phyloP scores from a whole-genome alignment of 1,140 invertebrate genomes.

The Drosophila kepulauana region DNA sequence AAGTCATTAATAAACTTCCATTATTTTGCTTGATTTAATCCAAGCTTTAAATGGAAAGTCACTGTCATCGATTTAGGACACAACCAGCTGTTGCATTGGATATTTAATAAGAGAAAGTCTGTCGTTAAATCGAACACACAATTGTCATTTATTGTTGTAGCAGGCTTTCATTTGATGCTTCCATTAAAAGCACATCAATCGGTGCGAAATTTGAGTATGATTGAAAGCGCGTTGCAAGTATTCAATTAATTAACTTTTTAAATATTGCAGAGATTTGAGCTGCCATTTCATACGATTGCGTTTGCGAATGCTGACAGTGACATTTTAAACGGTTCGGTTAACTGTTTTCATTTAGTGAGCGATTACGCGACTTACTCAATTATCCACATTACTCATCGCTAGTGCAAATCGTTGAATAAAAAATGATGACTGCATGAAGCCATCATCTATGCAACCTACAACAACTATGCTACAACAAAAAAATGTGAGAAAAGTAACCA shows the following conservation, averaged over 20 bases:
- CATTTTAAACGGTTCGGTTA: conserved; percentile 29
- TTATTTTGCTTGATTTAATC: not conserved
- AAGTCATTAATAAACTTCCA: too few relatives aligned
- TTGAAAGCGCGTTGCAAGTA: not conserved
- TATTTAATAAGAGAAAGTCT: not conserved
- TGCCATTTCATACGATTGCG: not conserved
- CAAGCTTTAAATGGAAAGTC: not conserved
- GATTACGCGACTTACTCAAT: conserved; percentile 38
- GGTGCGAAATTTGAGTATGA: not conserved
- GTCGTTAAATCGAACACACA: not conserved
- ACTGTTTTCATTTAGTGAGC: conserved; percentile 36
- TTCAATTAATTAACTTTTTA: conserved; percentile 31
- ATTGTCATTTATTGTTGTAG: not conserved
- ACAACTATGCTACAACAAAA: conserved; percentile 24
- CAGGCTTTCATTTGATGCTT: not conserved
- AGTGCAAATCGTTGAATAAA: conserved; percentile 14
- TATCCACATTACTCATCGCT: conserved; percentile 8
- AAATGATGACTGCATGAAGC: conserved; percentile 43
- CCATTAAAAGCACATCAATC: conserved; percentile 24
- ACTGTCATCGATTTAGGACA: not conserved
- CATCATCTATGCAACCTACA: conserved; percentile 55
- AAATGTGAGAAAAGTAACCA: conserved; percentile 37
- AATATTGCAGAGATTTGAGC: conserved; percentile 16
- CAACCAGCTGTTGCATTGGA: not conserved
- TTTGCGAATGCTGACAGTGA: conserved; percentile 6